A percentile compares a stretch with the other conserved stretches of the same genome.
phyloP scores from a whole-genome alignment of 53 echinoderm and acorn worm species.

The Mesocentrotus franciscanus region DNA sequence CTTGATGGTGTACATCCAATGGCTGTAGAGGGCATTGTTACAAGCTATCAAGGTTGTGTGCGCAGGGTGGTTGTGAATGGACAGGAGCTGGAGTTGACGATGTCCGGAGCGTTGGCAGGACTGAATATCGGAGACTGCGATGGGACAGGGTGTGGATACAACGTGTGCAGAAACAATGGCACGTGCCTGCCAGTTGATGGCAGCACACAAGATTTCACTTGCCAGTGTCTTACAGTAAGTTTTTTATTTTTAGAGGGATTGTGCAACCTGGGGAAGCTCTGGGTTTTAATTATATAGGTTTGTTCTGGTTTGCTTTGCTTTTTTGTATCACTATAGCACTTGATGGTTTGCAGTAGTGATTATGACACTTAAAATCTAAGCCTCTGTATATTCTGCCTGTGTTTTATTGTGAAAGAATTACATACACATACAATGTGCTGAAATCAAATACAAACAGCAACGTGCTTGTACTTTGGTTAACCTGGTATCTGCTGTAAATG shows the following conservation, averaged over 20 bases:
- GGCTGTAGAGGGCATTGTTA: constrained; percentile 74
- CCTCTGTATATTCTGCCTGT: background rate
- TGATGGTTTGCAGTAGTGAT: background rate
- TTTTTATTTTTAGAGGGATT: background rate
- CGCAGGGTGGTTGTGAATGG: constrained; percentile 75
- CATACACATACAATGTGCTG: too few species aligned
- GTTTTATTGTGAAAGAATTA: too few species aligned
- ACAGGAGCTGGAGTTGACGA: constrained; percentile 62
- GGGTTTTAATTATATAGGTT: too few species aligned
- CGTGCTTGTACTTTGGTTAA: too few species aligned
- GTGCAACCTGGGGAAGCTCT: background rate
- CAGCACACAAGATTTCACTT: constrained; percentile 62
- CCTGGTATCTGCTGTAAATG: too few species aligned
- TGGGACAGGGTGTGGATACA: constrained; percentile 80
- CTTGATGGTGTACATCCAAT: constrained; percentile 69
- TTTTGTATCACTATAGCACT: too few species aligned
- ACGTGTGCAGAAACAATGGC: constrained; percentile 81
- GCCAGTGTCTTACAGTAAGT: constrained; percentile 74
- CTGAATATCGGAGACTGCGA: constrained; percentile 77
- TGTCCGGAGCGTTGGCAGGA: constrained; percentile 72
- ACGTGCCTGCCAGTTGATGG: constrained; percentile 62
- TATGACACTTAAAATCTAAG: background rate
- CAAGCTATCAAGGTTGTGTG: constrained; percentile 76
- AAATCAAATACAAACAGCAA: too few species aligned
- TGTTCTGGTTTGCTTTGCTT: too few species aligned